phyloP scores from a whole-genome alignment of 1,140 invertebrate species.

The Diorhabda elongata region DNA sequence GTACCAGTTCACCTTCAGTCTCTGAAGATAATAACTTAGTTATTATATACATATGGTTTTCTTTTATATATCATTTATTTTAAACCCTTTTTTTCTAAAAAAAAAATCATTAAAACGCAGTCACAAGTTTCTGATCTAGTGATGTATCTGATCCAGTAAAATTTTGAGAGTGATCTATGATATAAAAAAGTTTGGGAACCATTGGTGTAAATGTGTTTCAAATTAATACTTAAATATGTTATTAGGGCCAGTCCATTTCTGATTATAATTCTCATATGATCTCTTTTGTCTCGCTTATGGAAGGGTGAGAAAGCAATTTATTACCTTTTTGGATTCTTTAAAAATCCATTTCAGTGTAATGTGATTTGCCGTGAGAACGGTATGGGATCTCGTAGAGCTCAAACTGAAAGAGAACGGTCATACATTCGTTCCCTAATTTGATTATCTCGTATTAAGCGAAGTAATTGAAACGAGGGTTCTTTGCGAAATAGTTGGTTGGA shows the following conservation, averaged over 20 bases:
- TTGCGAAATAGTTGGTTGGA: background rate
- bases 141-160: too few species aligned
- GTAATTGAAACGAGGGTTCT: conserved; percentile 10
- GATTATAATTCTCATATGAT: conserved; percentile 6
- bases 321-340: conserved; percentile 18
- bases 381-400: conserved; percentile 3
- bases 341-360: conserved; percentile 18
- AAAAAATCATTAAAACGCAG: too few species aligned
- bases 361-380: conserved; percentile 20
- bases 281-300: background rate
- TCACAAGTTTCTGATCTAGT: too few species aligned
- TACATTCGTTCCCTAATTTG: conserved; percentile 12
- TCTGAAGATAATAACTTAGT: too few species aligned
- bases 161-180: too few species aligned
- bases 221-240: background rate
- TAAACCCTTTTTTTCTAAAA: too few species aligned
- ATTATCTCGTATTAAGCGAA: conserved; percentile 6
- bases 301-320: conserved; percentile 26
- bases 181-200: too few species aligned
- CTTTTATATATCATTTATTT: too few species aligned
- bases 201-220: too few species aligned
- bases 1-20: too few species aligned
- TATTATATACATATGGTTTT: too few species aligned
- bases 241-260: background rate
- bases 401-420: conserved; percentile 16